Conservation (phyloP, 2,113 vertebrate genomes). For the Rhinoderma darwinii region DNA sequence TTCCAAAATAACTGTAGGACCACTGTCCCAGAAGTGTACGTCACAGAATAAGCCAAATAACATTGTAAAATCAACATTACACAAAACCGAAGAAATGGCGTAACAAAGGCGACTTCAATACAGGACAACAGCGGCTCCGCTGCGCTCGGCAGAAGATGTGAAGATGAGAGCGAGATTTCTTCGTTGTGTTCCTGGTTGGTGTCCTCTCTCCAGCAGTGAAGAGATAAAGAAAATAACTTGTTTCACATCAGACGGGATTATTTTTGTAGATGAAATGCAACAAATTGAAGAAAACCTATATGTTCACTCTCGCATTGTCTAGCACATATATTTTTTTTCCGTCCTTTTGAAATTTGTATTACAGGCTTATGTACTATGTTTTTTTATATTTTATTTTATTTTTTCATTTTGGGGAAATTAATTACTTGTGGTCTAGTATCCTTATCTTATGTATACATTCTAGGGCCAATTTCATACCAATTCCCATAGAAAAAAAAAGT, state of each 20-base stretch:
- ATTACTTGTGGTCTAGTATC: background rate
- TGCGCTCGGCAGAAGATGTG: background rate
- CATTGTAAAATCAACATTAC: background rate
- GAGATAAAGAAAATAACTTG: conserved; percentile 20
- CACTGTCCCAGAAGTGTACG: background rate
- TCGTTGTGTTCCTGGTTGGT: conserved; percentile 26
- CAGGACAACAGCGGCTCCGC: conserved; percentile 7
- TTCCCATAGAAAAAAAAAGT: too few relatives aligned
- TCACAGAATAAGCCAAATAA: background rate
- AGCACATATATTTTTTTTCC: background rate
- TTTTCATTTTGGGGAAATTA: too few relatives aligned
- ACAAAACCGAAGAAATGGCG: background rate
- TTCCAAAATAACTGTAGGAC: background rate
- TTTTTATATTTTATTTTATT: background rate
- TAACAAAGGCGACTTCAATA: background rate
- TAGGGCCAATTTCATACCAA: background rate
- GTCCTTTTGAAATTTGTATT: background rate
- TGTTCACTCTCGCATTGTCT: background rate
- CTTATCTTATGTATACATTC: background rate
- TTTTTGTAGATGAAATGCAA: background rate
- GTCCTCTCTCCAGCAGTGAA: conserved; percentile 22
- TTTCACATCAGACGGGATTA: conserved; percentile 31
- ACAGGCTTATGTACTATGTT: background rate
- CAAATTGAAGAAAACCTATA: background rate
- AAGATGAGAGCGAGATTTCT: conserved; percentile 23